Conservation (phyloP, 2,888 invertebrate species). For the Lasioglossum vierecki region DNA sequence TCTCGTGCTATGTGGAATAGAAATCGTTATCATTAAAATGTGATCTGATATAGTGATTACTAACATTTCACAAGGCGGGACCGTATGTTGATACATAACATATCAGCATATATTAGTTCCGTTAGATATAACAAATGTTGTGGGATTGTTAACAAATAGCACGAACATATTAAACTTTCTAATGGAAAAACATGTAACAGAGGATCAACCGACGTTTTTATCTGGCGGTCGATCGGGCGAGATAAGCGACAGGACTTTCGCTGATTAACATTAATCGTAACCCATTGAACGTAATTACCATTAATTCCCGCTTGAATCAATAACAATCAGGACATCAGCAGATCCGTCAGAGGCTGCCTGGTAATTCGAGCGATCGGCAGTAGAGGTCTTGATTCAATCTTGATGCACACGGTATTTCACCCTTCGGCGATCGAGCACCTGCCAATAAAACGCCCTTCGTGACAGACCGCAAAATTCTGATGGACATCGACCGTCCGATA, state of each 20-base stretch:
- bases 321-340: conserved; percentile 23
- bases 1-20: background rate
- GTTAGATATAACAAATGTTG: background rate
- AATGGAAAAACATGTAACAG: background rate
- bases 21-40: background rate
- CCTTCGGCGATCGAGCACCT: conserved; percentile 37
- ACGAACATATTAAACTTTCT: background rate
- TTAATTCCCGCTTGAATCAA: conserved; percentile 39
- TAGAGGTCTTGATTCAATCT: conserved; percentile 34
- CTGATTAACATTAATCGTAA: conserved; percentile 34
- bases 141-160: background rate
- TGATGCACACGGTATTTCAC: conserved; percentile 35
- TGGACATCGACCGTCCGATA: conserved; percentile 43
- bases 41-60: background rate
- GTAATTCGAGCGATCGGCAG: background rate
- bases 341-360: conserved; percentile 8
- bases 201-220: background rate
- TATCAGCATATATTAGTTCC: background rate
- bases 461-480: conserved; percentile 20
- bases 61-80: background rate
- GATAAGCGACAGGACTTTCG: conserved; percentile 17
- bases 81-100: background rate
- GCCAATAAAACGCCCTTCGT: conserved; percentile 45
- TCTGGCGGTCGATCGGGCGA: background rate
- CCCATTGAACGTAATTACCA: conserved; percentile 44